phyloP scores from a whole-genome alignment of 2,797 vertebrate genomes.

The Corythornis leucogaster region DNA sequence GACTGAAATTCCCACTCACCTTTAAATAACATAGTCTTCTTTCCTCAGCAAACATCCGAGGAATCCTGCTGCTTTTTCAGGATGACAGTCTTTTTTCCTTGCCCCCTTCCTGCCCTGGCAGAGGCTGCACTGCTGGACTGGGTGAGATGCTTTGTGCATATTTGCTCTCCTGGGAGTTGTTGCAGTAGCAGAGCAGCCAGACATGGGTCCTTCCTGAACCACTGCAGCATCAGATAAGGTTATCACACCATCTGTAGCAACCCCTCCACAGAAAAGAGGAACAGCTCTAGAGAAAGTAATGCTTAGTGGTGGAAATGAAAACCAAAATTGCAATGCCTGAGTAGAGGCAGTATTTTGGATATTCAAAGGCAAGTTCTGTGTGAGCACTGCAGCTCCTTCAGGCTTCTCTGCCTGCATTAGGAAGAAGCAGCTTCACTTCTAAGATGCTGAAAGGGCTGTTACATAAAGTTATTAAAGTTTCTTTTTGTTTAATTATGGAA shows the following conservation, averaged over 20 bases:
- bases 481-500: not conserved
- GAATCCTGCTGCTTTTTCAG: not conserved
- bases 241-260: not conserved
- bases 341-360: not conserved
- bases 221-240: not conserved
- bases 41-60: not conserved
- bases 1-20: not conserved
- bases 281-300: not conserved
- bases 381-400: not conserved
- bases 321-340: not conserved
- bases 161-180: not conserved
- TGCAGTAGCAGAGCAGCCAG: fast-evolving
- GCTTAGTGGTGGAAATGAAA: not conserved
- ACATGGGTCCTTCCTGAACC: not conserved
- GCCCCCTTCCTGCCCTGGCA: not conserved
- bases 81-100: not conserved
- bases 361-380: fast-evolving
- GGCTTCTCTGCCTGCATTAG: not conserved
- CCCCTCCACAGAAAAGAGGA: not conserved
- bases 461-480: not conserved
- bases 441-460: not conserved
- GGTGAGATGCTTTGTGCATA: not conserved
- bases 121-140: not conserved
- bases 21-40: not conserved
- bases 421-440: not conserved